Conservation (phyloP, 2,113 vertebrate genomes). For the Vanacampus margaritifer region DNA sequence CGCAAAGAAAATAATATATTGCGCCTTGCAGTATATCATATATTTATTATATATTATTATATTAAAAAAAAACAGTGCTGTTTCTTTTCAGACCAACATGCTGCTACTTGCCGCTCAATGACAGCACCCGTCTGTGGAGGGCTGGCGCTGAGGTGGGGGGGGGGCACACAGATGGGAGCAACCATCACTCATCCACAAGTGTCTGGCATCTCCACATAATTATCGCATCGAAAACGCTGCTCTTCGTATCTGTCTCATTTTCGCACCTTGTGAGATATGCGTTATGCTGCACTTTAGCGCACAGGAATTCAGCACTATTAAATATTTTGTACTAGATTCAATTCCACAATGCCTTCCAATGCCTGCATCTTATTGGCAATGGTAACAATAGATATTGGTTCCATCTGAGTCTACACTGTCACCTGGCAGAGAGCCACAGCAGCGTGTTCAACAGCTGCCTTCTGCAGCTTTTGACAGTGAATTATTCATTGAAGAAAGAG, state of each 20-base stretch:
- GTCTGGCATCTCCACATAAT: conserved; percentile 55
- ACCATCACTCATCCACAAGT: conserved; percentile 55
- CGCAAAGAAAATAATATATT: too few relatives aligned
- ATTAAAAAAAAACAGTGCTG: background rate
- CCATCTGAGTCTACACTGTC: conserved; percentile 32
- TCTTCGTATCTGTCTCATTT: conserved; percentile 36
- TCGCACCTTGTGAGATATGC: conserved; percentile 33
- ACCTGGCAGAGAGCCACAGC: conserved; percentile 29
- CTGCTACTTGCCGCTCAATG: conserved; percentile 30
- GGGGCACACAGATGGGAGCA: conserved; percentile 55
- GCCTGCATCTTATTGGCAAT: conserved; percentile 21
- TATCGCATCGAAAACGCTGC: conserved; percentile 52
- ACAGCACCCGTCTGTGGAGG: conserved; percentile 33
- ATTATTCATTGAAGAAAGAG: conserved; percentile 30
- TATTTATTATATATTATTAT: background rate
- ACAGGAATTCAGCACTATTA: conserved; percentile 6
- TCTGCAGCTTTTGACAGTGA: conserved; percentile 35
- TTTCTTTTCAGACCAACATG: conserved; percentile 11
- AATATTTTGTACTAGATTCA: background rate
- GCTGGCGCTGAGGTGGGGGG: conserved; percentile 45
- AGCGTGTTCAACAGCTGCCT: conserved; percentile 18
- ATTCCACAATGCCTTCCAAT: conserved; percentile 22
- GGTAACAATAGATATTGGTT: conserved; percentile 31
- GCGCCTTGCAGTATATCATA: background rate
- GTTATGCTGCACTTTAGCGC: conserved; percentile 17